A percentile compares a stretch with the other conserved stretches of the same genome.
Evolutionary conservation across 2,113 vertebrate genomes (phyloP).

Genomic region (Glaucidium brasilianum): DNA sequence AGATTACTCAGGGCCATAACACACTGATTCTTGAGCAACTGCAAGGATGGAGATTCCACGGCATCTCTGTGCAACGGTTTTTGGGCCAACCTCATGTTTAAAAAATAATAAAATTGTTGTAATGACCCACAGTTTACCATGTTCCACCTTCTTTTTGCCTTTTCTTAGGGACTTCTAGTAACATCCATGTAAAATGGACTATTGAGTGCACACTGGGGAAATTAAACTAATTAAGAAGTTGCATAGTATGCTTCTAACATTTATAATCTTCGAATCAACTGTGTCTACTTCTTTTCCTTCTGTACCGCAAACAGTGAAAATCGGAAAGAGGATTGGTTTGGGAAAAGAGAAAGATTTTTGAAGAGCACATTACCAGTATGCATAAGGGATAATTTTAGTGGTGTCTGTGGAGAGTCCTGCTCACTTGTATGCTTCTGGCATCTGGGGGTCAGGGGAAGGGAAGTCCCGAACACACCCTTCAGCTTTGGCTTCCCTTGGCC

Average conservation of each 20-base stretch:
- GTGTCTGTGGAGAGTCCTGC: not conserved
- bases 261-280: not conserved
- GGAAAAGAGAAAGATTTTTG: not conserved
- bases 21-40: not conserved
- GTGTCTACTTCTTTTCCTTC: not conserved
- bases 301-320: not conserved
- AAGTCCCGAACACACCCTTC: not conserved
- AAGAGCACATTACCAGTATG: not conserved
- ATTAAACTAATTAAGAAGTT: not conserved
- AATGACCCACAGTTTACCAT: not conserved
- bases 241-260: not conserved
- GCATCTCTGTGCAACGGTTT: not conserved
- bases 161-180: not conserved
- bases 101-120: not conserved
- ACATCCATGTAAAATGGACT: not conserved
- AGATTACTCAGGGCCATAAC: not conserved
- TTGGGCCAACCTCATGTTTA: not conserved
- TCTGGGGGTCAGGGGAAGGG: not conserved
- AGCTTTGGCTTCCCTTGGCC: not conserved
- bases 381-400: not conserved
- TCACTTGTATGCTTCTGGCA: not conserved
- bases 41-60: not conserved
- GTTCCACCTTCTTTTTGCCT: not conserved
- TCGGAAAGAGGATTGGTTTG: not conserved
- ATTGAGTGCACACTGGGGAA: not conserved